Base-by-base conservation (phyloP, 2,888 invertebrate species). In the Trichopoda pennipes region DNA sequence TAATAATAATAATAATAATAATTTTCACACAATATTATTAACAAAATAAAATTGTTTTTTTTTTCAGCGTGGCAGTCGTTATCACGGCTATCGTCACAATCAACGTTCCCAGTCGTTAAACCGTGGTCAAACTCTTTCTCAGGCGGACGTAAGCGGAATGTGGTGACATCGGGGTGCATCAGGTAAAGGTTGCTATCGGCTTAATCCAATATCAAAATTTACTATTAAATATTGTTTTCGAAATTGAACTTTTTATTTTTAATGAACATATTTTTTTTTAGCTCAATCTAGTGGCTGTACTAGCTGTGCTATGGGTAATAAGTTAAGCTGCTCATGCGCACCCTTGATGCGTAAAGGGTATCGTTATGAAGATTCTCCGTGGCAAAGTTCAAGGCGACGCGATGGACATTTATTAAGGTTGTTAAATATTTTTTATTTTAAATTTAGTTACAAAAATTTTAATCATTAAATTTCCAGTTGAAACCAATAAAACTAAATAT, bases 261-360 rank as follows among this genome's bases (percentile, higher is more conserved):
- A 19, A n/a, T 1, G 7, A 28, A 21, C 10, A 58, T 7, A 38
- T 38, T 68, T 73, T 38, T 68, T 73, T 91, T 90, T 90, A 89
- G 89, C 90, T 88, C 91, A 91, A 88, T 87, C 89, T 85, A 81
- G 84, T 79, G 89, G 91, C 88, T 91, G 91, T 89, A 88, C 91
- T 85, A 91, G 94, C 92, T 93, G 93, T 91, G 93, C 94, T 91
- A 97, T 98, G 98, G 98, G 98, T 92, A 98, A 98, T 94, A 98
- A 98, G 93, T 93, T 98, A 91, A 97, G 97, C 92, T 98, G 97
- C 93, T 97, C 97, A 90, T 98, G 98, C 93, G 98, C 97, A 90
- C 98, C 98, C 89, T 94, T 98, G 91, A 95, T 98, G 92, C 95
- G 97, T 93, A 98, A 98, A 93, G 97, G 82, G 61, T 98, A 98